These are phyloP conservation scores for Drosophila auraria DNA, from an alignment of 1,140 invertebrate genomes.

Conservation along the genomic window DNA sequence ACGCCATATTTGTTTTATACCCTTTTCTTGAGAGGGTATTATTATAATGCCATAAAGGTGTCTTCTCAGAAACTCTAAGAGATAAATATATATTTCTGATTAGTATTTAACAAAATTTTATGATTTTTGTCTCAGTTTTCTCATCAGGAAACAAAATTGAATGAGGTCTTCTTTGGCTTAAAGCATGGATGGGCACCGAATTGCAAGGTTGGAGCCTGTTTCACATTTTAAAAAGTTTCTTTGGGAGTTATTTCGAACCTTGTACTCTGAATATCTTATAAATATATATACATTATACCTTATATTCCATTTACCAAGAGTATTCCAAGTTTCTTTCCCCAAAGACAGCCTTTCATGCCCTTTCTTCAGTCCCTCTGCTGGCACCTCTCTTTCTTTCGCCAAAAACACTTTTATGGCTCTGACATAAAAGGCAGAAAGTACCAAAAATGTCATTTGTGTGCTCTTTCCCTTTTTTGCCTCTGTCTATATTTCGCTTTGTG, in stretches of 20 bases:
- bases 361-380: not conserved
- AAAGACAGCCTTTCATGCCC: not conserved
- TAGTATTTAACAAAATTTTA: too few species aligned
- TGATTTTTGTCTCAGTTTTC: too few species aligned
- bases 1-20: slow-evolving; percentile 72
- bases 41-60: not conserved
- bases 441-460: slow-evolving; percentile 60
- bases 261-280: too few species aligned
- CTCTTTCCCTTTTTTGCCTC: slow-evolving; percentile 1
- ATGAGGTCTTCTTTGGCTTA: too few species aligned
- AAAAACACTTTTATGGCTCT: slow-evolving; percentile 67
- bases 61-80: rapidly evolving
- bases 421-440: slow-evolving; percentile 69
- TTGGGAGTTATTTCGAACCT: too few species aligned
- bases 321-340: not conserved
- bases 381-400: slow-evolving; percentile 1
- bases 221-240: too few species aligned
- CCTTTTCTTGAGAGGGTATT: not conserved
- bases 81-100: too few species aligned
- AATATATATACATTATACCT: too few species aligned
- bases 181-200: too few species aligned
- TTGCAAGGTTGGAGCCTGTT: too few species aligned
- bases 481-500: slow-evolving; percentile 30
- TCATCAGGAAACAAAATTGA: too few species aligned
- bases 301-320: too few species aligned